phyloP scores from a whole-genome alignment of 2,888 invertebrate genomes.

The Nemotelus pantherinus region DNA sequence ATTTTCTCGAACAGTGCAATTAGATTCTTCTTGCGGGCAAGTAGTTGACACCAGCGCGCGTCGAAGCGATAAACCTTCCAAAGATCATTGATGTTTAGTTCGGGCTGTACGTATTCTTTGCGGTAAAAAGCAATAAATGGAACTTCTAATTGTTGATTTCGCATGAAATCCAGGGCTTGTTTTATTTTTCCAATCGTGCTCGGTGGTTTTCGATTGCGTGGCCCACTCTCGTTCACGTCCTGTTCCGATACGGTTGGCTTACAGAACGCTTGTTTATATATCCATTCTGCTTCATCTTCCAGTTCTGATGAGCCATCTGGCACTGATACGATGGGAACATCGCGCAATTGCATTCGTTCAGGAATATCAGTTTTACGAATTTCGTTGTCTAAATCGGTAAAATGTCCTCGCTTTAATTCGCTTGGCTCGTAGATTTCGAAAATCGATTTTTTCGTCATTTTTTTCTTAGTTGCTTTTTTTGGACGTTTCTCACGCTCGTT shows the following conservation, averaged over 20 bases:
- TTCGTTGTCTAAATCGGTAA: slow-evolving; percentile 92
- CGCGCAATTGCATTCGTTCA: slow-evolving; percentile 91
- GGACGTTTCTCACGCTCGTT: slow-evolving; percentile 71
- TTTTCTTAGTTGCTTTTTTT: slow-evolving; percentile 80
- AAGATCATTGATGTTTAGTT: slow-evolving; percentile 91
- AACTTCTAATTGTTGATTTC: slow-evolving; percentile 94
- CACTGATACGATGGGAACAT: slow-evolving; percentile 85
- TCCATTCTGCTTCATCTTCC: slow-evolving; percentile 97
- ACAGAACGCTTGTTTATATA: slow-evolving; percentile 92
- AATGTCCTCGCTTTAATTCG: slow-evolving; percentile 94
- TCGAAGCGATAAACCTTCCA: slow-evolving; percentile 99
- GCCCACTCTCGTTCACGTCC: slow-evolving; percentile 62
- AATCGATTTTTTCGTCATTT: slow-evolving; percentile 84
- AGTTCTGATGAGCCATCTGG: slow-evolving; percentile 87
- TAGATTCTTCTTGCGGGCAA: slow-evolving; percentile 84
- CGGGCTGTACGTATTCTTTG: slow-evolving; percentile 96
- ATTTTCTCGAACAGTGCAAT: slow-evolving; percentile 87
- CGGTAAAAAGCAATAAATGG: slow-evolving; percentile 99
- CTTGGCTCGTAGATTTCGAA: slow-evolving; percentile 97
- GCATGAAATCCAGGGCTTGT: slow-evolving; percentile 94
- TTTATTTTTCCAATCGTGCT: slow-evolving; percentile 87
- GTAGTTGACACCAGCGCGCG: slow-evolving; percentile 93
- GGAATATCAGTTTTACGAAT: slow-evolving; percentile 89
- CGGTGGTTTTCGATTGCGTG: slow-evolving; percentile 72
- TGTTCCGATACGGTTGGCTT: slow-evolving; percentile 85